Percentiles rank a stretch among this genome's conserved stretches.
These are phyloP conservation scores for Auanema freiburgensis DNA, from an alignment of 2,888 invertebrate genomes.

Conservation along the genomic window DNA sequence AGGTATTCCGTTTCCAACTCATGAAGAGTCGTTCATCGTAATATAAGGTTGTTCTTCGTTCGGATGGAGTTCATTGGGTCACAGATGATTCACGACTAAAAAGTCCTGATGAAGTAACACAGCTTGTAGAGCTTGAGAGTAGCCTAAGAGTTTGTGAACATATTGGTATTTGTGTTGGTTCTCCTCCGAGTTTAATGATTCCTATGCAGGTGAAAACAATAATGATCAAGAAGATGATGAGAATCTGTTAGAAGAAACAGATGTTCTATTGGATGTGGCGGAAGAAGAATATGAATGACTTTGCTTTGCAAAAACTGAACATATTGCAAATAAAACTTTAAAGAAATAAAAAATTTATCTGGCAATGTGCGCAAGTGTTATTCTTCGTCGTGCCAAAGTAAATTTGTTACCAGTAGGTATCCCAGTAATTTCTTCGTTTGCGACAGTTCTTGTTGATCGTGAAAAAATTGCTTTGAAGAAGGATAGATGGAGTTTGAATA, in stretches of 20 bases:
- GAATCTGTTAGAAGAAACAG: slow-evolving; percentile 30
- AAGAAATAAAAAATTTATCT: too few relatives aligned
- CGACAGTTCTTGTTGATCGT: too few relatives aligned
- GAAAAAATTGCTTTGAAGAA: too few relatives aligned
- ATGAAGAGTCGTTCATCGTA: neutral
- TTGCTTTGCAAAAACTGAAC: neutral
- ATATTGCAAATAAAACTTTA: slow-evolving; percentile 8
- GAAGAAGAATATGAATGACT: slow-evolving; percentile 10
- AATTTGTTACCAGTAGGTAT: too few relatives aligned
- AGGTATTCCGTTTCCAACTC: slow-evolving; percentile 22
- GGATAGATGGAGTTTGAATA: too few relatives aligned
- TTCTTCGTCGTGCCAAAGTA: too few relatives aligned
- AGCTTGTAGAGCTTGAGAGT: slow-evolving; percentile 41
- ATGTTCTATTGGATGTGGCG: slow-evolving; percentile 32
- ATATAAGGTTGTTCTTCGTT: slow-evolving; percentile 44
- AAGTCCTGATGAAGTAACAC: slow-evolving; percentile 47
- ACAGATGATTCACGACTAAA: slow-evolving; percentile 33
- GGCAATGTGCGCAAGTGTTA: too few relatives aligned
- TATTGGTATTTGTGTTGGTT: slow-evolving; percentile 27
- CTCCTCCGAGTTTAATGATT: neutral
- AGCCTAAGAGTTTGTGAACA: slow-evolving; percentile 46
- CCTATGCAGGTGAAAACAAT: slow-evolving; percentile 30
- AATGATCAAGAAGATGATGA: slow-evolving; percentile 39
- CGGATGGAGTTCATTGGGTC: slow-evolving; percentile 56
- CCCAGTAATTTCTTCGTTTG: too few relatives aligned